Evolutionary conservation across 2,888 invertebrate species (phyloP).

Genomic region (Acrobasis consociella): DNA sequence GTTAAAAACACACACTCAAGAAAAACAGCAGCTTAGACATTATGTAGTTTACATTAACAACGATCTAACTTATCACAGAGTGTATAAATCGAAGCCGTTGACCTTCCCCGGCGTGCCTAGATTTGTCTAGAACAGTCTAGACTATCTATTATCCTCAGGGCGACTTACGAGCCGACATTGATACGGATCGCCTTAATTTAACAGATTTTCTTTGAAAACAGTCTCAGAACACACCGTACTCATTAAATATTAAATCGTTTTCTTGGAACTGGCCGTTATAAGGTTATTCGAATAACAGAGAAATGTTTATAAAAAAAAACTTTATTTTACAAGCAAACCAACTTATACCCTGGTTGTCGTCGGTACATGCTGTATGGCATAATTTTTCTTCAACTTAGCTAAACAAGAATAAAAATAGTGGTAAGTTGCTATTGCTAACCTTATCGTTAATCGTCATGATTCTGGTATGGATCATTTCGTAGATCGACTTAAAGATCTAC

Average conservation of each 20-base stretch:
- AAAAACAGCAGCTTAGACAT: too few relatives aligned
- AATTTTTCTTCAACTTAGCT: too few relatives aligned
- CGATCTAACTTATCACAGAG: background rate
- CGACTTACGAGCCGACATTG: constrained; percentile 1
- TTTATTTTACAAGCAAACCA: too few relatives aligned
- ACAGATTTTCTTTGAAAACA: background rate
- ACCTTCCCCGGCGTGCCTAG: background rate
- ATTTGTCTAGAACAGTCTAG: constrained; percentile 4
- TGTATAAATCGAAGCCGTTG: constrained; percentile 1
- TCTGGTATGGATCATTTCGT: too few relatives aligned
- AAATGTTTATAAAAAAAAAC: background rate
- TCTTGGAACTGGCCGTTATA: background rate
- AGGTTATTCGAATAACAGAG: background rate
- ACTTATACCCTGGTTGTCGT: too few relatives aligned
- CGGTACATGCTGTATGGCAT: too few relatives aligned
- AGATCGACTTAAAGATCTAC: too few relatives aligned
- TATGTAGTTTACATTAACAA: background rate
- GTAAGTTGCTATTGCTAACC: too few relatives aligned
- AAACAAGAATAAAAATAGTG: too few relatives aligned
- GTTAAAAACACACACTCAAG: too few relatives aligned
- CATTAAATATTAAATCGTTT: background rate
- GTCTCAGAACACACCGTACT: background rate
- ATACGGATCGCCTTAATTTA: background rate
- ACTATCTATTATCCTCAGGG: constrained; percentile 8
- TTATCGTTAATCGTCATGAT: too few relatives aligned